These are phyloP conservation scores for Drosophila mercatorum DNA, from an alignment of 2,888 invertebrate genomes.

Conservation along the genomic window DNA sequence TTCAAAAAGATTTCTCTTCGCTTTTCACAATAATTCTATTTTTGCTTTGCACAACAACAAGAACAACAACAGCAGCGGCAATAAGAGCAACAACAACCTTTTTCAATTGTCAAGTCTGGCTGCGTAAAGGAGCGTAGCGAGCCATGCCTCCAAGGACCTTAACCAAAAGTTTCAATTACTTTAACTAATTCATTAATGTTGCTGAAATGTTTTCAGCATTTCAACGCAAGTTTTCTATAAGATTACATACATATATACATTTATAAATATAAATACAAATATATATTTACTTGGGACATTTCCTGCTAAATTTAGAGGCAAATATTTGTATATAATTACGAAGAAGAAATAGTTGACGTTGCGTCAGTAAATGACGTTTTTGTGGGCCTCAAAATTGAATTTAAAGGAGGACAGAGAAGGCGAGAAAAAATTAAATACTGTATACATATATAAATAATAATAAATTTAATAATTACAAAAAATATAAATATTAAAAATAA, in stretches of 20 bases:
- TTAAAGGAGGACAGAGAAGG: background rate
- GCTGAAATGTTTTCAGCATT: constrained; percentile 39
- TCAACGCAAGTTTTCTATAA: background rate
- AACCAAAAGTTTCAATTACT: constrained; percentile 62
- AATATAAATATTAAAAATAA: no score
- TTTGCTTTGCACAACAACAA: constrained; percentile 21
- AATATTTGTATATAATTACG: constrained; percentile 19
- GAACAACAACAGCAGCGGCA: background rate
- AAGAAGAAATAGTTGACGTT: constrained; percentile 6
- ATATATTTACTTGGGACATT: background rate
- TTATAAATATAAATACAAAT: background rate
- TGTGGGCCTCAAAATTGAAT: background rate
- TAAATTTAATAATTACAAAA: no score
- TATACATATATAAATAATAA: background rate
- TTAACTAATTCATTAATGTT: constrained; percentile 68
- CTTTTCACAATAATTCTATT: constrained; percentile 55
- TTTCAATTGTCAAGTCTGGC: constrained; percentile 36
- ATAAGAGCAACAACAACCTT: constrained; percentile 5
- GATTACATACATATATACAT: background rate
- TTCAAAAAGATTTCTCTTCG: constrained; percentile 27
- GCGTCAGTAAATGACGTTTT: background rate
- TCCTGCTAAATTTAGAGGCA: background rate
- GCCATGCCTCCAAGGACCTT: constrained; percentile 23
- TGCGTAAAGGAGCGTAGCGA: background rate
- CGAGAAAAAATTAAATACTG: background rate